Conservation (phyloP, 2,888 invertebrate genomes). For the Allacma fusca region DNA sequence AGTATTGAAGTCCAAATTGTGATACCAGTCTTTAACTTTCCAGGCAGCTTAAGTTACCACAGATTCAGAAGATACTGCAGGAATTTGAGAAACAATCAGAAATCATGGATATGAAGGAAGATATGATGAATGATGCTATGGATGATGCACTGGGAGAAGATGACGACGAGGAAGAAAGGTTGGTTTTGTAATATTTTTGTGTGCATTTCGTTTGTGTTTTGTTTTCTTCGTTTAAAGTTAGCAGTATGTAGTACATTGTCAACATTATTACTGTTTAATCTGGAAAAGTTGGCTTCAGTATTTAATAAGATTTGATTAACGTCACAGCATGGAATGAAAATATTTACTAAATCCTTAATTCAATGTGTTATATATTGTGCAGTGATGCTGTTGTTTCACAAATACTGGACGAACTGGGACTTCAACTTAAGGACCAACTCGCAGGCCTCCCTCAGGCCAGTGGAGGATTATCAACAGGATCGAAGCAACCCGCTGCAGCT, state of each 20-base stretch:
- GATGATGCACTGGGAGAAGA: constrained; percentile 99
- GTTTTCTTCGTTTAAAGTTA: too few species aligned
- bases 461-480: constrained; percentile 67
- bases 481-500: constrained; percentile 72
- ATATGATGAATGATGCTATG: constrained; percentile 99
- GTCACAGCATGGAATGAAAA: too few species aligned
- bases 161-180: constrained; percentile 97
- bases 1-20: too few species aligned
- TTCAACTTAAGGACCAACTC: constrained; percentile 91
- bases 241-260: too few species aligned
- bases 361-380: constrained; percentile 63
- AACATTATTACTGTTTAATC: too few species aligned
- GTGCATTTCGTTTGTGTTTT: not conserved
- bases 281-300: too few species aligned
- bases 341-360: too few species aligned
- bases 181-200: constrained; percentile 51
- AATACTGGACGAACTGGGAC: constrained; percentile 95
- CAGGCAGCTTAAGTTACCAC: constrained; percentile 92
- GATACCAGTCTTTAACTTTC: constrained; percentile 51
- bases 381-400: constrained; percentile 94
- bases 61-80: constrained; percentile 95
- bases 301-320: too few species aligned
- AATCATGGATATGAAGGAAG: constrained; percentile 99
- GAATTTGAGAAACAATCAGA: constrained; percentile 99
- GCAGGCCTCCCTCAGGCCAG: constrained; percentile 82